These are phyloP conservation scores for Callaeas wilsoni DNA, from an alignment of 2,113 vertebrate species.

Conservation along the genomic window DNA sequence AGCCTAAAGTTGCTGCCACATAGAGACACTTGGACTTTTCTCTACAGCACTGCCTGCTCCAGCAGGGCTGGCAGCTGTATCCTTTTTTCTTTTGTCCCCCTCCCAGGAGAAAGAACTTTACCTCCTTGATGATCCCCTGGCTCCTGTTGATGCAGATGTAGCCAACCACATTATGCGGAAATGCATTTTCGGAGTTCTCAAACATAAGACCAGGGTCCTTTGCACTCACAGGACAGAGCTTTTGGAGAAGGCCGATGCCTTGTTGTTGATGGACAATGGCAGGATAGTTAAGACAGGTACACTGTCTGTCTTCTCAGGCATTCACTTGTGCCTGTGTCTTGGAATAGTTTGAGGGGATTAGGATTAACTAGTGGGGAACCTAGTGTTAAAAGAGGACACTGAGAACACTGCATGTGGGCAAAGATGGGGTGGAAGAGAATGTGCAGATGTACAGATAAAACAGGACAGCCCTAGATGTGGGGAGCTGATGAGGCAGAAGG, in stretches of 20 bases:
- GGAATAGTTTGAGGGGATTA: neutral
- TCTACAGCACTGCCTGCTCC: neutral
- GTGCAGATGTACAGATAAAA: neutral
- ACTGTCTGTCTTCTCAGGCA: neutral
- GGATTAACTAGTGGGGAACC: neutral
- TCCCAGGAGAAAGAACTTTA: conserved; percentile 90
- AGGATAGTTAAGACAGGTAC: conserved; percentile 82
- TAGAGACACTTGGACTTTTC: neutral
- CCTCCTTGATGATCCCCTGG: conserved; percentile 93
- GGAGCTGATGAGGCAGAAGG: neutral
- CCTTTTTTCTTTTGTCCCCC: neutral
- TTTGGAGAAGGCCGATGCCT: conserved; percentile 80
- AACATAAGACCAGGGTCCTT: conserved; percentile 86
- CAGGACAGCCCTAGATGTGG: neutral
- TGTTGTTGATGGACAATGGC: conserved; percentile 87
- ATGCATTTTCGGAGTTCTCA: conserved; percentile 86
- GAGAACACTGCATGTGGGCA: neutral
- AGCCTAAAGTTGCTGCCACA: neutral
- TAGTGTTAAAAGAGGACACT: neutral
- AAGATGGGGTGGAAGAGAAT: neutral
- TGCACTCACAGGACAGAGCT: conserved; percentile 92
- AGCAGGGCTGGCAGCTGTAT: neutral
- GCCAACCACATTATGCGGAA: conserved; percentile 88
- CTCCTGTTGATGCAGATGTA: conserved; percentile 90
- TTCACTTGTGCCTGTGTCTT: neutral